phyloP scores from a whole-genome alignment of 1,140 invertebrate species.

The Hyles vespertilio region DNA sequence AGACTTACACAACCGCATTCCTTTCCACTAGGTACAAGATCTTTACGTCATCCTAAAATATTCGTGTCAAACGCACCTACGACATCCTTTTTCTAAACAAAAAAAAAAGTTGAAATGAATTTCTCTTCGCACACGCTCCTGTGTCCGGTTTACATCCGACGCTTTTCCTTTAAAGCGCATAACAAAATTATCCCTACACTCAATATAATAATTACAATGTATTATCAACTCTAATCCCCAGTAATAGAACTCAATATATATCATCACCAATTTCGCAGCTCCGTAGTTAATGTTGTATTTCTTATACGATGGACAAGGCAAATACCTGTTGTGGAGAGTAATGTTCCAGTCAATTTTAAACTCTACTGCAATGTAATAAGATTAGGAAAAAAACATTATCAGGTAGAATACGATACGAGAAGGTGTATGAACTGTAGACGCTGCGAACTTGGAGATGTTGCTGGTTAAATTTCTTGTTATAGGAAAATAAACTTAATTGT shows the following conservation, averaged over 20 bases:
- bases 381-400: neutral
- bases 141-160: slow-evolving; percentile 60
- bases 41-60: slow-evolving; percentile 37
- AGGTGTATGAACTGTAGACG: slow-evolving; percentile 23
- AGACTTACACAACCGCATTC: slow-evolving; percentile 14
- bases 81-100: slow-evolving; percentile 56
- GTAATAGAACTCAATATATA: slow-evolving; percentile 6
- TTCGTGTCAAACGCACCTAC: slow-evolving; percentile 43
- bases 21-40: slow-evolving; percentile 5
- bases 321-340: slow-evolving; percentile 20
- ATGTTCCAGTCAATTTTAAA: slow-evolving; percentile 13
- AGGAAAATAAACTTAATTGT: slow-evolving; percentile 18
- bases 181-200: slow-evolving; percentile 9
- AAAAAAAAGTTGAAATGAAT: slow-evolving; percentile 45
- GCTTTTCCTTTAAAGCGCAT: slow-evolving; percentile 62
- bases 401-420: slow-evolving; percentile 2
- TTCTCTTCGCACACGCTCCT: slow-evolving; percentile 57
- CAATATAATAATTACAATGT: slow-evolving; percentile 2
- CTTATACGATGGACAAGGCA: slow-evolving; percentile 15
- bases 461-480: slow-evolving; percentile 4
- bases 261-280: neutral
- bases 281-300: slow-evolving; percentile 19
- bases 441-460: slow-evolving; percentile 11
- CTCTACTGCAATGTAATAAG: slow-evolving; percentile 13
- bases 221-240: slow-evolving; percentile 8